Base-by-base conservation (phyloP, 35 echinoderm and acorn worm genomes). In the Stichopus chloronotus region DNA sequence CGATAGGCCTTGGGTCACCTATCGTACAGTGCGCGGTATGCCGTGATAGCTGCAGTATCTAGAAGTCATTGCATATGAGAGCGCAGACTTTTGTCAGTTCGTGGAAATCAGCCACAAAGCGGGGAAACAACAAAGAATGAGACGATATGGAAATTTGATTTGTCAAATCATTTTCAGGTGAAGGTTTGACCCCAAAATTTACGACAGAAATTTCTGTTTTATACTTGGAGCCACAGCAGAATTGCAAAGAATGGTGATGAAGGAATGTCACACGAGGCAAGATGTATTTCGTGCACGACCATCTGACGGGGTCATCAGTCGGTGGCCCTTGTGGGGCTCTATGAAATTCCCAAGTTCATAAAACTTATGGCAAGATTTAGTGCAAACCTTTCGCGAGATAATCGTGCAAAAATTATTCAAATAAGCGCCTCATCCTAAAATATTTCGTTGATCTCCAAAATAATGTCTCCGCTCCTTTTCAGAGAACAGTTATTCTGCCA, bases 381-480 rank as follows among this genome's bases (percentile, higher is more conserved):
- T 89, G 19, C 57, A 89, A 71, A 19, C 65, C 60, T 89, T 89
- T 43, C 13, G 59, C 87, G 52, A 89, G 52, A 89, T 53, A 16
- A 25, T 53, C 72, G 79, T 76, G 52, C 58, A 91, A 78, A 91
- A 91, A 79, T 91, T 57, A 91, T 79, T 58, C 55, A 22, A 91
- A 78, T 57, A 77, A 57, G 13, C 54, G 9, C 9, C 52, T 20
- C 55, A n/a, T 71, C 23, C n/a, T 56, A 77, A 91, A 91, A 89
- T 71, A 91, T 91, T 91, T 91, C 90, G 90, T 91, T 91, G 76
- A 91, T 91, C 76, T 91, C 90, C 90, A 43, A 91, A 91, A 79
- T 57, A 77, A 16, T 78, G 22, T 77, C 53, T 91, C 11, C 23
- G 20, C 17, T 57, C 55, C 76, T 23, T 77, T 76, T 58, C 53